phyloP scores from a whole-genome alignment of 2,797 vertebrate species.

The Poeciliopsis turneri region DNA sequence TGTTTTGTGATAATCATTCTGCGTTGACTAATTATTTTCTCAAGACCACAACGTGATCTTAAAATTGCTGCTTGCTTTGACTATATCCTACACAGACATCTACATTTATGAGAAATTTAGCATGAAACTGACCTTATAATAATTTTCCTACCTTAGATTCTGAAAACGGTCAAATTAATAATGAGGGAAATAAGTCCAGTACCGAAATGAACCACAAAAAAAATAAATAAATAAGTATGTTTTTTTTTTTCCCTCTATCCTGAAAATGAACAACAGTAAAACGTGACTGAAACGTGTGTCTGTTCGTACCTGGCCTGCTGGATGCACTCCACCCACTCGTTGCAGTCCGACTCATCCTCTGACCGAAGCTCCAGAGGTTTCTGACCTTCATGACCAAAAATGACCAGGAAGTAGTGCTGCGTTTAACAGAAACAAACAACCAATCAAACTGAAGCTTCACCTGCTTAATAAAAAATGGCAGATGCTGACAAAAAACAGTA shows the following conservation, averaged over 20 bases:
- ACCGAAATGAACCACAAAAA: neutral
- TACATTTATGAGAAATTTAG: neutral
- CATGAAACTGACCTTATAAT: neutral
- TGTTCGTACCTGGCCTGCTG: conserved; percentile 90
- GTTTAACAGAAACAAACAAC: conserved; percentile 15
- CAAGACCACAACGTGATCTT: neutral
- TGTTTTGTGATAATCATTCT: neutral
- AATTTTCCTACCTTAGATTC: too few relatives aligned
- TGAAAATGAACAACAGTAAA: neutral
- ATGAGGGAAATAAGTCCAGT: too few relatives aligned
- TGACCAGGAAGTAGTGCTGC: conserved; percentile 93
- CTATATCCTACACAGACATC: neutral
- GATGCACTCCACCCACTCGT: conserved; percentile 95
- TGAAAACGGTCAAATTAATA: neutral
- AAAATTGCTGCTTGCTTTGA: neutral
- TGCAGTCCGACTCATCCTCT: conserved; percentile 91
- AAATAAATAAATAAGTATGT: neutral
- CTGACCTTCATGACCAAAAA: conserved; percentile 96
- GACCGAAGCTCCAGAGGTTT: conserved; percentile 94
- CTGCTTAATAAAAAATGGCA: neutral
- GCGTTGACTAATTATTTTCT: neutral
- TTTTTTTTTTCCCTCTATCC: neutral
- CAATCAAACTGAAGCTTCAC: neutral
- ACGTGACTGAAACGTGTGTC: neutral
- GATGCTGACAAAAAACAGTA: neutral